phyloP scores from a whole-genome alignment of 2,888 invertebrate species.

The Pediacus dermestoides region DNA sequence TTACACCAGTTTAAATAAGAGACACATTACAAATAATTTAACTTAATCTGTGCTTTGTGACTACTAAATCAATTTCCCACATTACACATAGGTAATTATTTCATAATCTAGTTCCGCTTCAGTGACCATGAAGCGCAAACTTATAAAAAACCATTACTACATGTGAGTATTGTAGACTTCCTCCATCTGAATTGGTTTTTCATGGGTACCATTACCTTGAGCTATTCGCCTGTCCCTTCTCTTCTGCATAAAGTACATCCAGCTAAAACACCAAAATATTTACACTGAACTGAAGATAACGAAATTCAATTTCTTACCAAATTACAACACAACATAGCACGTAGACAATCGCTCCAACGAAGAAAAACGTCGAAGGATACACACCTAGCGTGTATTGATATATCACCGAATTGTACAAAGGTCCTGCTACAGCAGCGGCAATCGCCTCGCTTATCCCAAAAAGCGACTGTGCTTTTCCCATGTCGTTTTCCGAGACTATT shows the following conservation, averaged over 20 bases:
- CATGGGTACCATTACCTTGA: conserved; percentile 8
- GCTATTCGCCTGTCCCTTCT: conserved; percentile 12
- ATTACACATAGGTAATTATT: no score
- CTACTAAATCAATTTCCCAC: no score
- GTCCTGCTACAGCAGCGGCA: conserved; percentile 55
- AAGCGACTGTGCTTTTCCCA: conserved; percentile 53
- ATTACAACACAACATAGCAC: conserved; percentile 25
- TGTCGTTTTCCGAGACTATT: conserved; percentile 44
- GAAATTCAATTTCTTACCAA: conserved; percentile 30
- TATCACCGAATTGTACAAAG: conserved; percentile 55
- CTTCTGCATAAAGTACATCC: conserved; percentile 25
- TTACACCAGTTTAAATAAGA: no score
- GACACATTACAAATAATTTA: no score
- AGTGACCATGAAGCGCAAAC: no score
- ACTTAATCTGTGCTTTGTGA: no score
- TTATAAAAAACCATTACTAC: conserved; percentile 14
- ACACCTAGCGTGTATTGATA: conserved; percentile 53
- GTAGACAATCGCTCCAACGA: conserved; percentile 48
- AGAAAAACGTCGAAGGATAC: conserved; percentile 58
- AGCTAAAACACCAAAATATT: conserved; percentile 16
- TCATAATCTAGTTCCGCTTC: no score
- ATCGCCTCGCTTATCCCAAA: conserved; percentile 60
- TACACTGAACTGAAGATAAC: not conserved
- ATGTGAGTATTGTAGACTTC: conserved; percentile 28
- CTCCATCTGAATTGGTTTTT: conserved; percentile 24